These are phyloP conservation scores for Rhincodon typus DNA, from an alignment of 2,797 vertebrate genomes.

Conservation along the genomic window DNA sequence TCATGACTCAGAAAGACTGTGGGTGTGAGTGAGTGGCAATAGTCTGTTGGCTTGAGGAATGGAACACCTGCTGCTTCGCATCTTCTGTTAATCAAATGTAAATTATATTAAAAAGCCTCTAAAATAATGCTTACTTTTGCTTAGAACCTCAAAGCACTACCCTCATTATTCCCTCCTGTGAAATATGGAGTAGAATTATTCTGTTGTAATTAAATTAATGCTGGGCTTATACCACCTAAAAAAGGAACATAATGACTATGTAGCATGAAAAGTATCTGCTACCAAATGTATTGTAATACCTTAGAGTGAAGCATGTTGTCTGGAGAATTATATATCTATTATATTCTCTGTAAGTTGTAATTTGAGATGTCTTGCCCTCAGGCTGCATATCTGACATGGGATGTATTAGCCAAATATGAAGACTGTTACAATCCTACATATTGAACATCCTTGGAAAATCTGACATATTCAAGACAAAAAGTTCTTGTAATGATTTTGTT, in stretches of 20 bases:
- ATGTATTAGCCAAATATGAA: no score
- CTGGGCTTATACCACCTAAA: slow-evolving; percentile 2
- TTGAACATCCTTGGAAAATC: no score
- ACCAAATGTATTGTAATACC: background rate
- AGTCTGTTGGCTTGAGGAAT: background rate
- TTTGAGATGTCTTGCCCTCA: no score
- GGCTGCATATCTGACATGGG: no score
- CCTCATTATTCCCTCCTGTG: background rate
- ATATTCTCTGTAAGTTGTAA: no score
- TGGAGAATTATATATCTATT: no score
- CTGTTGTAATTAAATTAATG: slow-evolving; percentile 18
- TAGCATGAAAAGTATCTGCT: slow-evolving; percentile 20
- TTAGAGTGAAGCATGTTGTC: no score
- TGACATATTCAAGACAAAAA: no score
- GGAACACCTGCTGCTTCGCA: background rate
- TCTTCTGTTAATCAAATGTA: background rate
- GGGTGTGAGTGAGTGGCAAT: background rate
- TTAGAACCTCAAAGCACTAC: background rate
- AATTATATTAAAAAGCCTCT: background rate
- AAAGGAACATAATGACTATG: background rate
- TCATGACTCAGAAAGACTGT: background rate
- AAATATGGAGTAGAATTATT: background rate
- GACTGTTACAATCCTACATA: no score
- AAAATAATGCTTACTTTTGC: background rate
- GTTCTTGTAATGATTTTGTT: no score